Evolutionary conservation across 2,797 vertebrate species (phyloP), one percentile per base, ranked within the genome.

Genomic region (Sebastes steindachneri): DNA sequence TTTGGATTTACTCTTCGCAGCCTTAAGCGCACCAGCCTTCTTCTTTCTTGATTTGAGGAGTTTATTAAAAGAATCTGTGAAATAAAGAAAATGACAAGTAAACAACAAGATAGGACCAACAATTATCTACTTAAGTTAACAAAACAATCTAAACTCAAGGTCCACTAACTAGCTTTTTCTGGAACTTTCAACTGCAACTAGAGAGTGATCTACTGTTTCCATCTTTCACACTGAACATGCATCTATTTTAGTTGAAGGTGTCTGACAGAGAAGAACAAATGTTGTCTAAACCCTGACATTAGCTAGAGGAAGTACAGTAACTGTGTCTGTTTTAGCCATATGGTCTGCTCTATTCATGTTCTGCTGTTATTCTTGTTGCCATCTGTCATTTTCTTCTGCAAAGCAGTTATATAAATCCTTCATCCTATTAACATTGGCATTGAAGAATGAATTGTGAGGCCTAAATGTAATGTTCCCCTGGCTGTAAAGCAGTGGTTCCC

Each of bases 11-110:
- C 68, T 93, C 4, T 88, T 95, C 62, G 90, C 85, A 1, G 87
- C 59, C 75, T 94, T 94, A 28, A 91, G 89, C 23, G 87, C 67
- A 21, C 79, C 72, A 3, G 82, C 84, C 75, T 64, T 94, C 79
- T 94, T 93, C 77, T 91, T 95, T 82, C 92, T 95, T 66, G 90
- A 93, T 73, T 92, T 94, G 5, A 95, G 73, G 4, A 95, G 92
- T 75, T 94, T 68, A 11, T 92, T 91, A 2, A 96, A 83, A 66
- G 93, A 90, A 77, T 96, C 96, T 96, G 91, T 59, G 35, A 87
- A 83, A 83, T 5, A 86, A 2, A 64, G 3, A 55, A 41, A 63
- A 64, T 14, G 15, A 53, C 1, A 69, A 41, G 4, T 23, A 57
- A 58, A 70, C 37, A 10, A 57, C 8, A 62, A 63, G 25, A 26